These are phyloP conservation scores for Corella eumyota DNA, from an alignment of 23 tunicate species.

Conservation along the genomic window DNA sequence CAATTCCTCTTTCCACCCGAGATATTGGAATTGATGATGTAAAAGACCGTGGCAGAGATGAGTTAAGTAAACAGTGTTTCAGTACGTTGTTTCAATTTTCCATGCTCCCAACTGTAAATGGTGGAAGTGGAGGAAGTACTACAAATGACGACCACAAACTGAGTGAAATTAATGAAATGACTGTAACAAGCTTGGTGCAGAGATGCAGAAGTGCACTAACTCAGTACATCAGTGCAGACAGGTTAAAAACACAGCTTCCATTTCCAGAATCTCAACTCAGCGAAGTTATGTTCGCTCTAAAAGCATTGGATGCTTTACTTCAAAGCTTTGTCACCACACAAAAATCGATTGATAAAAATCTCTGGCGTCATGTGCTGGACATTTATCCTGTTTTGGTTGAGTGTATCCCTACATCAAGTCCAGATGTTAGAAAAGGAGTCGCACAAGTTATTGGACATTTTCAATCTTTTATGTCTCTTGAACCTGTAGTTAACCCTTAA, in stretches of 20 bases:
- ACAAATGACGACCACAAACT: constrained; percentile 21
- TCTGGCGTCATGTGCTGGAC: constrained; percentile 48
- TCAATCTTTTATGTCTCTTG: constrained; percentile 34
- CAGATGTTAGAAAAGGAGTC: constrained; percentile 64
- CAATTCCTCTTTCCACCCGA: constrained; percentile 17
- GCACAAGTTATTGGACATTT: constrained; percentile 49
- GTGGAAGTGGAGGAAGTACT: background rate
- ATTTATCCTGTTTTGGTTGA: constrained; percentile 75
- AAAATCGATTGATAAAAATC: constrained; percentile 9
- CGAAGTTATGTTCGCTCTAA: constrained; percentile 50
- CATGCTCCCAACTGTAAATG: constrained; percentile 25
- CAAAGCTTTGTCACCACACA: constrained; percentile 11
- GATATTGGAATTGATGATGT: constrained; percentile 36
- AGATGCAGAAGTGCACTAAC: constrained; percentile 47
- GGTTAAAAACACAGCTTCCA: constrained; percentile 67
- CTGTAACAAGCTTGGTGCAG: constrained; percentile 53
- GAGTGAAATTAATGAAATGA: constrained; percentile 47
- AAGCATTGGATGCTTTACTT: constrained; percentile 60
- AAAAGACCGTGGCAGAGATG: constrained; percentile 35
- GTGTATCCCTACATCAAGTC: constrained; percentile 56
- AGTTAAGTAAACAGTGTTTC: constrained; percentile 67
- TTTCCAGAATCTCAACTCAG: constrained; percentile 44
- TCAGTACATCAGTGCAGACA: constrained; percentile 40
- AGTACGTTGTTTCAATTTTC: constrained; percentile 74
- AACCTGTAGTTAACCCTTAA: too few species aligned